phyloP scores from a whole-genome alignment of 2,888 invertebrate genomes.

The Timema podura region DNA sequence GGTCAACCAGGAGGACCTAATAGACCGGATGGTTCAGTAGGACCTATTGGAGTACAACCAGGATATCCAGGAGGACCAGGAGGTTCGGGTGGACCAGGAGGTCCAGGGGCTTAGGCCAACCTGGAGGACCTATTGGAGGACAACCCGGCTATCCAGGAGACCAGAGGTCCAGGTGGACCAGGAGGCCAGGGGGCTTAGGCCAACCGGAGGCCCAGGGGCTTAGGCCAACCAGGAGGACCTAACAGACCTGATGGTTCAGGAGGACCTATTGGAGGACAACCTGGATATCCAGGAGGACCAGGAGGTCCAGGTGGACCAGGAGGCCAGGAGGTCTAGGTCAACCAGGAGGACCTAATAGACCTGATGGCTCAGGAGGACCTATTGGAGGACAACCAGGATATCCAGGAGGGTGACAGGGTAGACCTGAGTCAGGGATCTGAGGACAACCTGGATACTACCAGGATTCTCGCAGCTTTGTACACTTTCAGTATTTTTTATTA shows the following conservation, averaged over 20 bases:
- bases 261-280: conserved; percentile 22
- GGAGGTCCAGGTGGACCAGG: conserved; percentile 31
- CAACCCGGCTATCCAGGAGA: conserved; percentile 20
- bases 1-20: conserved; percentile 30
- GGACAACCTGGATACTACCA: too few relatives aligned
- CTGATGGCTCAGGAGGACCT: conserved; percentile 16
- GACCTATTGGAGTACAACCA: conserved; percentile 36
- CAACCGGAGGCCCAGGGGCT: conserved; percentile 20
- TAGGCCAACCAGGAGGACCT: conserved; percentile 18
- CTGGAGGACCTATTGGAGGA: conserved; percentile 20
- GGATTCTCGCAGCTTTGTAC: too few relatives aligned
- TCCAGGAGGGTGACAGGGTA: conserved; percentile 20
- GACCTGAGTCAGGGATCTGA: too few relatives aligned
- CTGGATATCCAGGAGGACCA: conserved; percentile 22
- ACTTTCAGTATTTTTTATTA: too few relatives aligned
- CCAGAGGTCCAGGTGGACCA: conserved; percentile 33
- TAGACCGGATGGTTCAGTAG: conserved; percentile 26
- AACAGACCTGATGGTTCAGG: conserved; percentile 23
- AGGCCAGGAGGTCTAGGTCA: conserved; percentile 31
- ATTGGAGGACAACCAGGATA: conserved; percentile 33
- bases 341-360: conserved; percentile 22
- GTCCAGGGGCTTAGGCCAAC: conserved; percentile 32
- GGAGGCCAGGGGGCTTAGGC: conserved; percentile 9
- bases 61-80: conserved; percentile 29
- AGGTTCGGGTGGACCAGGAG: conserved; percentile 28